phyloP scores from a whole-genome alignment of 2,888 invertebrate species.

The Acheta domesticus region DNA sequence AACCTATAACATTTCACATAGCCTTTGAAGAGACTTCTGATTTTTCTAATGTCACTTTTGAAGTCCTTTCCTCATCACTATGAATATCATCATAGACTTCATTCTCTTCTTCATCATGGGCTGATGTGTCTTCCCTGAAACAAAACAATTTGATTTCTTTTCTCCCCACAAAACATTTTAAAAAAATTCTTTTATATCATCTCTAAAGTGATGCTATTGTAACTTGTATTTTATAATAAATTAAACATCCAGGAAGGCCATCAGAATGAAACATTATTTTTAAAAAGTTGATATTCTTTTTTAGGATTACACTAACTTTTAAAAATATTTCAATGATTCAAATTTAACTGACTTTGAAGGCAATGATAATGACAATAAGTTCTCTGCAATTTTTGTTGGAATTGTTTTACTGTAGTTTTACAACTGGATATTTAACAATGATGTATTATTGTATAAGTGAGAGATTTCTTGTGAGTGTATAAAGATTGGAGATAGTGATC shows the following conservation, averaged over 20 bases:
- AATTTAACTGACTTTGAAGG: no score
- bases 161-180: neutral
- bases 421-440: neutral
- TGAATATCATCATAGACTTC: constrained; percentile 23
- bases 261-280: no score
- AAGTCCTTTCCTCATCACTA: constrained; percentile 28
- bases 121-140: constrained; percentile 31
- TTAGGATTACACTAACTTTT: no score
- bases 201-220: no score
- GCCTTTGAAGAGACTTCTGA: constrained; percentile 29
- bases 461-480: no score
- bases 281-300: no score
- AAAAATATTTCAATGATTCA: no score
- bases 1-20: constrained; percentile 23
- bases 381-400: no score
- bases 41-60: constrained; percentile 33
- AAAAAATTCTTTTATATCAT: neutral
- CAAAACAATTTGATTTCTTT: neutral
- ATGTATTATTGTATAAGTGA: neutral
- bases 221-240: no score
- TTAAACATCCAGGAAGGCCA: no score
- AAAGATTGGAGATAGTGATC: no score
- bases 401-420: neutral
- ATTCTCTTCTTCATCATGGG: constrained; percentile 27
- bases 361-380: no score